A percentile compares a stretch with the other conserved stretches of the same genome.
These are phyloP conservation scores for Matsumurasca onukii DNA, from an alignment of 1,140 invertebrate species.

Conservation along the genomic window DNA sequence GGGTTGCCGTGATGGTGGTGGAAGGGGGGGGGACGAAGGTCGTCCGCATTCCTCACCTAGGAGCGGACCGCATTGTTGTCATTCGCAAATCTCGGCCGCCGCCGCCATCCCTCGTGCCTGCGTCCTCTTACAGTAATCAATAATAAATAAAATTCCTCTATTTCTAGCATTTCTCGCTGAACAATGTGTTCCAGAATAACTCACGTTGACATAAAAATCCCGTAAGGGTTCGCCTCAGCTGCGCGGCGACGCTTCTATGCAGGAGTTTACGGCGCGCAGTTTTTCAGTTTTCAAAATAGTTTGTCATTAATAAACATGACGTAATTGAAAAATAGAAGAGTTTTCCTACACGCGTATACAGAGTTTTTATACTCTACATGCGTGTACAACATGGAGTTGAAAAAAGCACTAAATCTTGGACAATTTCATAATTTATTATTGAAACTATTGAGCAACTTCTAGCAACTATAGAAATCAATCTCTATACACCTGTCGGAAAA, in stretches of 20 bases:
- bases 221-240: neutral
- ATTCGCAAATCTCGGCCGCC: conserved; percentile 17
- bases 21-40: conserved; percentile 3
- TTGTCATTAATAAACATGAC: neutral
- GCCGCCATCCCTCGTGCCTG: neutral
- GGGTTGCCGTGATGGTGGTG: too few relatives aligned
- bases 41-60: conserved; percentile 16
- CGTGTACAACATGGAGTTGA: too few relatives aligned
- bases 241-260: too few relatives aligned
- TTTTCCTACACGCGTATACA: too few relatives aligned
- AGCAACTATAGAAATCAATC: too few relatives aligned
- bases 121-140: neutral
- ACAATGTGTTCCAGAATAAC: too few relatives aligned
- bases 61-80: conserved; percentile 21
- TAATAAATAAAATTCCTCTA: neutral
- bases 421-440: too few relatives aligned
- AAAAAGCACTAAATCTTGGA: too few relatives aligned
- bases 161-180: neutral
- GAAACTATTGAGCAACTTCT: too few relatives aligned
- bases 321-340: too few relatives aligned
- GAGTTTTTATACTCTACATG: too few relatives aligned
- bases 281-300: neutral
- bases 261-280: neutral
- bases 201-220: neutral
- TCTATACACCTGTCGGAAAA: too few relatives aligned